Percentiles rank a stretch among this genome's conserved stretches.
Conservation (phyloP, 2,797 vertebrate species). For the Sarcoramphus papa region DNA sequence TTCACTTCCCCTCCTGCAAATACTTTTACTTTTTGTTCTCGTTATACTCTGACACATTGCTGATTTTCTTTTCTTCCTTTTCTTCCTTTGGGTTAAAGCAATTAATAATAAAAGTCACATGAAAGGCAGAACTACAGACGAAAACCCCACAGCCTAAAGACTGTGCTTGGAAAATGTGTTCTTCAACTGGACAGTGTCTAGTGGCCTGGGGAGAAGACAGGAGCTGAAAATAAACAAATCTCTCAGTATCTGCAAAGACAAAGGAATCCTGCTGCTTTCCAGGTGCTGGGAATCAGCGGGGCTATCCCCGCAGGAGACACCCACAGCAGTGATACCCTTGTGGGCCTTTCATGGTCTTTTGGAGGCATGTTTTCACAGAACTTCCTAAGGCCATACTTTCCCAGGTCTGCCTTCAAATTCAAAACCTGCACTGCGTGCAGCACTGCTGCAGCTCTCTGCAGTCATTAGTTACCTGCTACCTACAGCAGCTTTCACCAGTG, state of each 20-base stretch:
- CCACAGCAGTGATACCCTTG: not conserved
- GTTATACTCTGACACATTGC: not conserved
- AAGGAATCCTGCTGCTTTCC: not conserved
- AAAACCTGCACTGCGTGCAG: not conserved
- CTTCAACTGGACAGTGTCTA: not conserved
- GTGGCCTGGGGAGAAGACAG: not conserved
- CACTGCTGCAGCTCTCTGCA: not conserved
- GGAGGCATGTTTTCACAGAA: not conserved
- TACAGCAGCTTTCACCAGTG: accelerated
- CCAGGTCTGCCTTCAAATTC: not conserved
- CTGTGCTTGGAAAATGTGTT: not conserved
- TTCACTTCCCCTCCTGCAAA: not conserved
- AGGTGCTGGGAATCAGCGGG: accelerated
- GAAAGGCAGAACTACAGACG: not conserved
- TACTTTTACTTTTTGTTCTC: not conserved
- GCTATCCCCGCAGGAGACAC: not conserved
- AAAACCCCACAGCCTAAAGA: not conserved
- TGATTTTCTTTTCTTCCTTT: not conserved
- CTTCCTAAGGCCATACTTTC: not conserved
- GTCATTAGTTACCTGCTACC: not conserved
- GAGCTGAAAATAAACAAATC: not conserved
- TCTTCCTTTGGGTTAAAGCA: not conserved
- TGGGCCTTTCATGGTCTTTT: not conserved
- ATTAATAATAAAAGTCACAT: not conserved
- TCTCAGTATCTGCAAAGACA: not conserved